Conservation (phyloP, 1,140 invertebrate genomes). For the Aricia agestis region DNA sequence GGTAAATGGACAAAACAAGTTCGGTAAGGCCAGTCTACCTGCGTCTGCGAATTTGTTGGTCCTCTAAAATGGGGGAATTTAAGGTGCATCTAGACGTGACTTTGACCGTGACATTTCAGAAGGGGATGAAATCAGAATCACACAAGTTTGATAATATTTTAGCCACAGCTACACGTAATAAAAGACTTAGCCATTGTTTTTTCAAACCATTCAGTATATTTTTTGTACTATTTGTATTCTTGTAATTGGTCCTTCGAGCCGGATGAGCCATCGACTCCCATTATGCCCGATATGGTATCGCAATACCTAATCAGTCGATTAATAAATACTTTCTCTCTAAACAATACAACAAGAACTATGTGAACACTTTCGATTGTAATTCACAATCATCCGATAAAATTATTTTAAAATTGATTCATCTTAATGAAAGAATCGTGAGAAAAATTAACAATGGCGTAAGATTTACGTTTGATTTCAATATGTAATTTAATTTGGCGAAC, state of each 20-base stretch:
- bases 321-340: slow-evolving; percentile 8
- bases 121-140: no score
- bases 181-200: no score
- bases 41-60: no score
- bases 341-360: slow-evolving; percentile 5
- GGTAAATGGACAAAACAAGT: no score
- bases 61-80: no score
- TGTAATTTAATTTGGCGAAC: slow-evolving; percentile 1
- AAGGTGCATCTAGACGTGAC: no score
- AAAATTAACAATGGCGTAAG: neutral
- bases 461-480: neutral
- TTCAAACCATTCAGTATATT: no score
- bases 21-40: no score
- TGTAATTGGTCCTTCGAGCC: neutral
- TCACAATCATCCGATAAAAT: neutral
- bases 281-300: neutral
- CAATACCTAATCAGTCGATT: neutral
- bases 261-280: neutral
- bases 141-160: no score
- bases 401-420: slow-evolving; percentile 7
- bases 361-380: slow-evolving; percentile 8
- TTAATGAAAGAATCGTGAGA: slow-evolving; percentile 1
- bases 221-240: neutral
- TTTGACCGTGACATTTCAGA: no score
- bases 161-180: no score